Percentiles rank a stretch among this genome's conserved stretches.
Conservation (phyloP, 2,113 vertebrate genomes). For the Urocitellus parryii region DNA sequence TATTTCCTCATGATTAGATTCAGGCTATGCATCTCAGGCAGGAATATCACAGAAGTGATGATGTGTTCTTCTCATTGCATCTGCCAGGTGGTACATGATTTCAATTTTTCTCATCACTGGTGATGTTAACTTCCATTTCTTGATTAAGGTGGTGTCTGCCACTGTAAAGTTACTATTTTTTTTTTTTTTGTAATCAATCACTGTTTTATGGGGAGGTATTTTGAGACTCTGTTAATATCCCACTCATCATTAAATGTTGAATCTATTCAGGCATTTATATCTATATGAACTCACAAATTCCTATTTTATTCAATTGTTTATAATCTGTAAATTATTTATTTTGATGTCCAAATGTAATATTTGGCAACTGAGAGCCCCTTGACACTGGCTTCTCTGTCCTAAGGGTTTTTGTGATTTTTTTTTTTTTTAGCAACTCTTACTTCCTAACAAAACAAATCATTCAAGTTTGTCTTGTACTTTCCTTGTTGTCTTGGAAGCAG, state of each 20-base stretch:
- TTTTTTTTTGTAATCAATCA: not conserved
- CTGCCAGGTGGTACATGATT: slow-evolving; percentile 31
- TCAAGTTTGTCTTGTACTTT: not conserved
- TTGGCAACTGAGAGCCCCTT: not conserved
- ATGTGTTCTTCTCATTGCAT: not conserved
- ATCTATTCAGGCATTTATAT: not conserved
- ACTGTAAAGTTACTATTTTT: not conserved
- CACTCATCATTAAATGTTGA: not conserved
- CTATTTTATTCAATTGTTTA: not conserved
- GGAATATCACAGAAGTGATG: not conserved
- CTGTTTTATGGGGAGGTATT: not conserved
- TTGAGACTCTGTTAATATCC: not conserved
- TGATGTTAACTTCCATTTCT: slow-evolving; percentile 11
- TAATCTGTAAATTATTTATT: not conserved
- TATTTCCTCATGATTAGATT: slow-evolving; percentile 23
- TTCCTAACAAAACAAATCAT: not conserved
- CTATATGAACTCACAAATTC: not conserved
- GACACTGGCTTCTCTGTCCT: not conserved
- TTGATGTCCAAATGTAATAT: not conserved
- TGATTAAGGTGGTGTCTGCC: not conserved
- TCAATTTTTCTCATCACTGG: slow-evolving; percentile 36
- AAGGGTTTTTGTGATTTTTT: too few species aligned
- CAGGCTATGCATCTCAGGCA: not conserved
- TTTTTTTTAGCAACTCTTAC: not conserved
- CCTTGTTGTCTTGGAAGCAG: not conserved